Conservation (phyloP, 2,888 invertebrate genomes). For the Oligia strigilis region DNA sequence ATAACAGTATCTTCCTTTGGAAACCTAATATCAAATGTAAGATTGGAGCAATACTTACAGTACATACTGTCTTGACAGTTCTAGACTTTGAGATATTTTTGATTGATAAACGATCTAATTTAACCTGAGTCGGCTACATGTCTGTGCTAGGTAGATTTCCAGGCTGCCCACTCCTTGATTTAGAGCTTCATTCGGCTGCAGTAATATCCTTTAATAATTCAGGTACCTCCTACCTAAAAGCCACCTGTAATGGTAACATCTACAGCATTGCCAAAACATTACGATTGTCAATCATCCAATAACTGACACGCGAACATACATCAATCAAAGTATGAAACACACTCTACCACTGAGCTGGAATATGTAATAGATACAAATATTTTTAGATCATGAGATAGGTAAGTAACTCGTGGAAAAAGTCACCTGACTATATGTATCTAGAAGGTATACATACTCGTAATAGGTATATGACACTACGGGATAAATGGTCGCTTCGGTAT, state of each 20-base stretch:
- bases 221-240: not conserved
- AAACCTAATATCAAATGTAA: not conserved
- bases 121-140: not conserved
- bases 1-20: not conserved
- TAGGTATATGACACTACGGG: no score
- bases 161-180: not conserved
- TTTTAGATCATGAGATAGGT: not conserved
- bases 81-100: not conserved
- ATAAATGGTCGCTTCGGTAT: no score
- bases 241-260: not conserved
- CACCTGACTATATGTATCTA: not conserved
- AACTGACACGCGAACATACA: slow-evolving; percentile 6
- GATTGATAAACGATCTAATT: slow-evolving; percentile 14
- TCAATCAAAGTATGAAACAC: slow-evolving; percentile 17
- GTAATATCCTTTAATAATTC: not conserved
- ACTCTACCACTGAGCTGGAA: not conserved
- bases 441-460: no score
- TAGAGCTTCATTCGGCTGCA: not conserved
- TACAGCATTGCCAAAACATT: slow-evolving; percentile 14
- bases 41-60: not conserved
- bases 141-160: not conserved
- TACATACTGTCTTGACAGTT: not conserved
- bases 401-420: not conserved
- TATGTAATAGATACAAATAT: not conserved
- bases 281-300: slow-evolving; percentile 24